Evolutionary conservation across 2,797 vertebrate species (phyloP).

Genomic region (Squalus acanthias): DNA sequence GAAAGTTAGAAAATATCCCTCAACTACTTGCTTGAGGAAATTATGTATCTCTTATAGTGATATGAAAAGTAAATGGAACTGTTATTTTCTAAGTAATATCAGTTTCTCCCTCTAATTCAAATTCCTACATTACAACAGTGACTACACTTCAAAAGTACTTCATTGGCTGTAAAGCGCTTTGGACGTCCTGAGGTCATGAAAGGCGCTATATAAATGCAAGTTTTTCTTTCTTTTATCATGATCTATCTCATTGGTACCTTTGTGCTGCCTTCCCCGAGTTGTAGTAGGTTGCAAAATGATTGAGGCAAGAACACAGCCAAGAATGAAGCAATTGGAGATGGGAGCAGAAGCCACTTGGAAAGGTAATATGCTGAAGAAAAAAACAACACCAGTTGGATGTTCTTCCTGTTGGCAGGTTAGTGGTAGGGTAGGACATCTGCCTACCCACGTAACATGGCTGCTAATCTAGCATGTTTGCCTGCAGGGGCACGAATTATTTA

Average conservation of each 20-base stretch:
- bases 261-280: background rate
- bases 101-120: background rate
- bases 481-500: background rate
- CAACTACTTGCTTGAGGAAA: background rate
- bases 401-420: background rate
- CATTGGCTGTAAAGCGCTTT: too few species aligned
- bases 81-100: background rate
- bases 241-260: background rate
- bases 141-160: too few species aligned
- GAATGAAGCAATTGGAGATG: background rate
- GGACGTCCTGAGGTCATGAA: too few species aligned
- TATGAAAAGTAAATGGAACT: background rate
- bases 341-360: background rate
- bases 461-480: background rate
- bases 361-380: background rate
- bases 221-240: background rate
- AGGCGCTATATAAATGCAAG: too few species aligned
- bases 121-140: background rate
- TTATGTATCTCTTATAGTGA: background rate
- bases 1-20: background rate
- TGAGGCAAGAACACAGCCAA: background rate
- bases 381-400: background rate
- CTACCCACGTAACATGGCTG: background rate
- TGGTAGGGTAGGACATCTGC: background rate
- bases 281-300: background rate